Evolutionary conservation across 2,113 vertebrate species (phyloP).

Genomic region (Boleophthalmus pectinirostris): DNA sequence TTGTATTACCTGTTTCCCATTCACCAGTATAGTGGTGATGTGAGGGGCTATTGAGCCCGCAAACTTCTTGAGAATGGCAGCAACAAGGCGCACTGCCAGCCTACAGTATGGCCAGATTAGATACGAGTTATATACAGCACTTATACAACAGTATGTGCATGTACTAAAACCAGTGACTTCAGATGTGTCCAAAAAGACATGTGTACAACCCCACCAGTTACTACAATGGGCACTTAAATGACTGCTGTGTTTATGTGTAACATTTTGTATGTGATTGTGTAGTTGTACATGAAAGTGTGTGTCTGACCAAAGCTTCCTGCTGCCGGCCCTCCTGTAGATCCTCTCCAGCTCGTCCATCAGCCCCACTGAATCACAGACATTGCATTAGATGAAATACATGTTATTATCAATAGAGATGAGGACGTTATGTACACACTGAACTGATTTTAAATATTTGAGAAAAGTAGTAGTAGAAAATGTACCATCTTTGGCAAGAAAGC

Average conservation of each 20-base stretch:
- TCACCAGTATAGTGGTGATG: conserved; percentile 96
- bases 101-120: conserved; percentile 65
- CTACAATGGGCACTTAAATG: neutral
- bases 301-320: conserved; percentile 96
- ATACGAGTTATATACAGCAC: conserved; percentile 27
- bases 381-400: neutral
- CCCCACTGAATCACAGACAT: conserved; percentile 75
- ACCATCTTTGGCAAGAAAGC: conserved; percentile 92
- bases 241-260: neutral
- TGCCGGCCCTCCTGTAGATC: conserved; percentile 93
- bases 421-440: too few species aligned
- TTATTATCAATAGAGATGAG: neutral
- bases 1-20: conserved; percentile 96
- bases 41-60: conserved; percentile 94
- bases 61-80: conserved; percentile 88
- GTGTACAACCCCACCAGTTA: neutral
- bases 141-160: neutral
- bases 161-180: neutral
- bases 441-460: neutral
- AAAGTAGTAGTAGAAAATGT: conserved; percentile 12
- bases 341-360: conserved; percentile 90
- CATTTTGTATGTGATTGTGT: neutral
- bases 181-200: neutral
- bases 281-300: conserved; percentile 31
- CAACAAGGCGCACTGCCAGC: conserved; percentile 90